Base-by-base conservation (phyloP, 1,140 invertebrate genomes). In the Babylonia areolata region DNA sequence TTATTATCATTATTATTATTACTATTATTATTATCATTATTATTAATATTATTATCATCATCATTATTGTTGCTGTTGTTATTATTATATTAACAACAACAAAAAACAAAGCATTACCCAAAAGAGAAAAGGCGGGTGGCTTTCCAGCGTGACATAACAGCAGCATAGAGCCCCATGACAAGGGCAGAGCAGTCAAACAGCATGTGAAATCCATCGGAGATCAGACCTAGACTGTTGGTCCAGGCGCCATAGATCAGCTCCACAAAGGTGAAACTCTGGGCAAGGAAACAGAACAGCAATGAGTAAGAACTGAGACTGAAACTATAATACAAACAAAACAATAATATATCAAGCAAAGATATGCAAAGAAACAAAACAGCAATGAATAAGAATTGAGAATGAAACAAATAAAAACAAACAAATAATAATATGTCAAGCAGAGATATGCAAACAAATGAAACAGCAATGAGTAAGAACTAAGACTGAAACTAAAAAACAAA, bases 171-270 rank as follows among this genome's bases (percentile, higher is more conserved):
- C 31, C 98, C 98, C 83, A 98, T 98, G 75, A 99, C 94, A 54
- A 99, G 95, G 28, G 98, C 98, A 23, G 98, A 99, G 92, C 98
- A 99, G 94, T 99, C 99, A 94, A 99, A 99, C 93, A 99, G 98
- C 99, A 99, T 99, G 94, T 99, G 99, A 95, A 99, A 99, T 91
- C 98, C 98, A 95, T 99, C 99, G 0, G 98, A 99, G 92, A 99
- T 99, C 86, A 99, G 95, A 92, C 98, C 97, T 12, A 96, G 90
- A 88, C 98, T 99, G 94, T 99, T 99, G 84, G 98, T 98, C 97
- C 97, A 98, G 89, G 99, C 96, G 86, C 99, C 99, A 95, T 99
- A 99, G 82, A 97, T 96, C 81, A 99, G 95, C 95, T 99, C 99
- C 28, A 99, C 97, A 95, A 99, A 99, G 3, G 98, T 96, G 88